A percentile compares a stretch with the other conserved stretches of the same genome.
These are phyloP conservation scores for Trimorus sp. DNA, from an alignment of 2,888 invertebrate species.

Conservation along the genomic window DNA sequence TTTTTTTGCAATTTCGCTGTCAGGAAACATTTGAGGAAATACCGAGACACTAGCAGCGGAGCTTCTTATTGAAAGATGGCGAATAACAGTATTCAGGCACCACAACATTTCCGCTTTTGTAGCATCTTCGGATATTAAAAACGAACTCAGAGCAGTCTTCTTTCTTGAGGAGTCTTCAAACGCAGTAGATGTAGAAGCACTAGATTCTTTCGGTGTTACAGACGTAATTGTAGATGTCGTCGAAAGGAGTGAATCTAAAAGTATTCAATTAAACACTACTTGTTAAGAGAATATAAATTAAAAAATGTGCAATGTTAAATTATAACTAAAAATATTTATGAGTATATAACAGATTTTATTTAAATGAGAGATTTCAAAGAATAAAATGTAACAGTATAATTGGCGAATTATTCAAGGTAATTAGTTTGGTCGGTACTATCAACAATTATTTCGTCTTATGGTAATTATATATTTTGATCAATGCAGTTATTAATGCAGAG, in stretches of 20 bases:
- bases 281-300: too few species aligned
- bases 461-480: too few species aligned
- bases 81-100: conserved; percentile 8
- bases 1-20: conserved; percentile 61
- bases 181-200: background rate
- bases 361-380: too few species aligned
- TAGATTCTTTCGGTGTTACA: background rate
- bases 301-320: background rate
- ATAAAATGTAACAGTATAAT: too few species aligned
- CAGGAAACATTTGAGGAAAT: conserved; percentile 60
- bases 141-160: background rate
- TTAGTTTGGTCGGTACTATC: too few species aligned
- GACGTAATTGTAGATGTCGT: background rate
- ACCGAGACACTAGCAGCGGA: conserved; percentile 35
- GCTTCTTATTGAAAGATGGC: conserved; percentile 24
- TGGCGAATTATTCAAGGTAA: too few species aligned
- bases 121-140: conserved; percentile 18
- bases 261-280: background rate
- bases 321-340: too few species aligned
- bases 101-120: conserved; percentile 36
- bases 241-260: background rate
- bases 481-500: conserved; percentile 13
- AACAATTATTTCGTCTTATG: too few species aligned
- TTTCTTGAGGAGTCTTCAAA: background rate
- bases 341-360: too few species aligned